Base-by-base conservation (phyloP, 2,797 vertebrate species). In the Centroberyx gerrardi region DNA sequence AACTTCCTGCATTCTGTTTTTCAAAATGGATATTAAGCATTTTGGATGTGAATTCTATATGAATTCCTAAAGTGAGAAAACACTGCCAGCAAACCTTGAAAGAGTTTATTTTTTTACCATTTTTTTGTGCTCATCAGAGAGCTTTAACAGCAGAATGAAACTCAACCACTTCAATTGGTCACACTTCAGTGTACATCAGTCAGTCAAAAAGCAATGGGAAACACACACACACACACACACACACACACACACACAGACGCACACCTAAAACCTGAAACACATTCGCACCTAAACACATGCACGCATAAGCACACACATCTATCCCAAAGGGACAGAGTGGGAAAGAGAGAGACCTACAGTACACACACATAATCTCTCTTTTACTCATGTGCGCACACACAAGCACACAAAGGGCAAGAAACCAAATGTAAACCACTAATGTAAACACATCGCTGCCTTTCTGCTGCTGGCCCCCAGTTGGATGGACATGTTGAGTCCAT, bases 401-500 rank as follows among this genome's bases (percentile, higher is more conserved):
- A 74, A 3, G 0, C n/a, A 68, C 54, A 28, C 49, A 17, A 28
- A 38, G 36, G 73, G 36, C 44, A 17, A 36, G 68, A 73, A 80
- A 87, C 56, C 52, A 65, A 80, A 77, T 87, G 76, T 76, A 80
- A 78, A 81, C 80, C 65, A 61, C 63, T 38, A 78, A 83, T 77
- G 67, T 86, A 90, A 88, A 88, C 87, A 85, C 64, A 68, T 52
- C 63, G 69, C 81, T 83, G 56, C 72, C 38, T 33, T 48, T 67
- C 42, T 29, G 6, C 58, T 52, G 38, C 72, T 31, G 55, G 55
- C 52, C 62, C 14, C 31, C 63, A 33, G 69, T 72, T 36, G 1
- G 60, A 62, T 40, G 33, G 28, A 65, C 59, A 74, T 64, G 71
- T 81, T 80, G 64, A 82, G 84, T 86, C 88, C 83, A 87, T 92